Evolutionary conservation across 30 jellyfish, hydroid and myxozoan species (phyloP).

Genomic region (Rhopilema esculentum): DNA sequence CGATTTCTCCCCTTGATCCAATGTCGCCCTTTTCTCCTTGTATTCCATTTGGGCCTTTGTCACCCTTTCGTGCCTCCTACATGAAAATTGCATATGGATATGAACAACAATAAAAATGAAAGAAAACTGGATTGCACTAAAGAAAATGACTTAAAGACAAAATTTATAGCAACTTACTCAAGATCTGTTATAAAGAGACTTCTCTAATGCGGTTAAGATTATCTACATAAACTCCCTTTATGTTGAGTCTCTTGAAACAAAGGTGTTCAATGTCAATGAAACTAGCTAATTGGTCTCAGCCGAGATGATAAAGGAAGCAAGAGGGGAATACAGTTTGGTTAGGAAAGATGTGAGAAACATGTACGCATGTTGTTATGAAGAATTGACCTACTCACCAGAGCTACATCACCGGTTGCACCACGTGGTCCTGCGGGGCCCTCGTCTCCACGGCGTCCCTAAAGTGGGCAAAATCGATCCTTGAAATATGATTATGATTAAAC

Average conservation of each 20-base stretch:
- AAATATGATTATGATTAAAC: background rate
- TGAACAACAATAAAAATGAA: background rate
- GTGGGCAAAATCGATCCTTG: background rate
- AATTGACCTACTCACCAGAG: background rate
- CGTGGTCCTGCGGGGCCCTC: constrained; percentile 31
- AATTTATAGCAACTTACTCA: too few relatives aligned
- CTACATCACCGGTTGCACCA: constrained; percentile 30
- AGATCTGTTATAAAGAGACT: too few relatives aligned
- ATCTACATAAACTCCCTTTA: too few relatives aligned
- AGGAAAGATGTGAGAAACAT: too few relatives aligned
- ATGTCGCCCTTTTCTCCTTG: constrained; percentile 62
- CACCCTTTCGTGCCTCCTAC: constrained; percentile 60
- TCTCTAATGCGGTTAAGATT: too few relatives aligned
- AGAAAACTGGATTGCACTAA: background rate
- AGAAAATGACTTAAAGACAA: too few relatives aligned
- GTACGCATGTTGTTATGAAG: too few relatives aligned
- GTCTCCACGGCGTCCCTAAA: constrained; percentile 43
- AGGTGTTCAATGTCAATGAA: too few relatives aligned
- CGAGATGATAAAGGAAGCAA: too few relatives aligned
- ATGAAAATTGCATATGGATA: background rate
- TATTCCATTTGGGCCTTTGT: constrained; percentile 61
- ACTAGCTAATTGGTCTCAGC: too few relatives aligned
- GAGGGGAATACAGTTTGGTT: too few relatives aligned
- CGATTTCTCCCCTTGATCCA: constrained; percentile 79
- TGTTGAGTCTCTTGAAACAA: too few relatives aligned